phyloP scores from a whole-genome alignment of 2,888 invertebrate genomes.

The Pedicia rivosa region DNA sequence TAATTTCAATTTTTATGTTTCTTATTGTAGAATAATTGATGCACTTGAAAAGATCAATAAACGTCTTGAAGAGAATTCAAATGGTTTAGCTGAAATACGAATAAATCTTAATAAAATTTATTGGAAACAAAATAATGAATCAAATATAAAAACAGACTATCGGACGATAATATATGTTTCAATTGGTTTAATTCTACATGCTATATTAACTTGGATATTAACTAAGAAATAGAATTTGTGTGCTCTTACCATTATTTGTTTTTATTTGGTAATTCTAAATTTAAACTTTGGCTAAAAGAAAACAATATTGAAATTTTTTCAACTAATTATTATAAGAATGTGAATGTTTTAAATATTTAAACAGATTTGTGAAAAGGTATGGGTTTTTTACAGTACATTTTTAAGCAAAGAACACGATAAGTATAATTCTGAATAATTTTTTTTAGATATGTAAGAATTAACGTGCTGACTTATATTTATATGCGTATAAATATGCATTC shows the following conservation, averaged over 20 bases:
- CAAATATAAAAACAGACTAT: conserved; percentile 2
- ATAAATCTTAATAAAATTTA: conserved; percentile 23
- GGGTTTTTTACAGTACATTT: no score
- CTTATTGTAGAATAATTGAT: conserved; percentile 30
- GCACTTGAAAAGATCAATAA: conserved; percentile 34
- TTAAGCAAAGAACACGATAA: no score
- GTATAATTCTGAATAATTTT: no score
- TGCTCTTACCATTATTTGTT: no score
- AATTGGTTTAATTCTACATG: conserved; percentile 9
- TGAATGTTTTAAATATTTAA: no score
- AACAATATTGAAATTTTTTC: no score
- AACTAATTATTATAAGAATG: no score
- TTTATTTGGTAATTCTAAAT: no score
- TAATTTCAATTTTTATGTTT: neutral
- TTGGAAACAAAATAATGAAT: conserved; percentile 17
- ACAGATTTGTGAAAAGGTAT: no score
- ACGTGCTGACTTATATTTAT: neutral
- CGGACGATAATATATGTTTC: conserved; percentile 7
- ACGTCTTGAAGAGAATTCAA: conserved; percentile 34
- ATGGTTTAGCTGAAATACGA: conserved; percentile 29
- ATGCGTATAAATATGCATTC: neutral
- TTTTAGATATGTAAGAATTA: no score
- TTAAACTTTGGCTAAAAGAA: no score
- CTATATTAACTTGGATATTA: conserved; percentile 9
- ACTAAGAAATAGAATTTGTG: conserved; percentile 5